Base-by-base conservation (phyloP, 2,113 vertebrate genomes). In the Callipepla squamata region DNA sequence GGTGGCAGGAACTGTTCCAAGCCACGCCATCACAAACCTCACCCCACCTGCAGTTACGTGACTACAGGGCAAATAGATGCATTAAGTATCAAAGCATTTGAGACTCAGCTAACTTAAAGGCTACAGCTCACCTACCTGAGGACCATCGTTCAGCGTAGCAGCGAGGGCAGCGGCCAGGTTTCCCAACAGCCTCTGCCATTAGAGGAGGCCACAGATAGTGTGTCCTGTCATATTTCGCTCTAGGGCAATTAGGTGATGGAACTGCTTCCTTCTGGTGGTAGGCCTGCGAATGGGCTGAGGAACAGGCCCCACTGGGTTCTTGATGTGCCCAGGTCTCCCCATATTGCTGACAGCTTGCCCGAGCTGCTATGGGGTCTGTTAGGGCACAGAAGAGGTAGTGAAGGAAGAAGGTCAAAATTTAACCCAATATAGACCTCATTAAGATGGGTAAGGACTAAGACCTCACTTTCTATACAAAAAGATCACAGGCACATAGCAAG, bases 381-480 rank as follows among this genome's bases (percentile, higher is more conserved):
- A 96, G 94, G 95, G 95, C 96, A 96, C 93, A 95, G 95, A 96
- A 96, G 94, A 96, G 93, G 94, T 21, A 96, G 91, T 91, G 95
- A 95, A 94, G 93, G 95, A 94, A 96, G 81, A 93, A 94, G 76
- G 94, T 94, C 94, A 96, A 96, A 93, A 96, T 91, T 87, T 87
- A 87, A 87, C 89, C 79, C 89, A 94, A 2, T 57, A 94, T 78
- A 79, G 82, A 94, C 73, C 9, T 8, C 2, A 11, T 68, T 65
- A 94, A 85, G 81, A 85, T 80, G 87, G 61, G 18, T 61, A 87
- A 0, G 21, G 75, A 48, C 47, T 80, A 80, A 78, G 65, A 93
- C 55, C 72, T 92, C 91, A 57, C 87, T 80, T 87, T 83, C 81
- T 70, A 92, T 90, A 96, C 59, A 84, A 91, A 94, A 96, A 92